A percentile compares a stretch with the other conserved stretches of the same genome.
These are phyloP conservation scores for Muraenolepis orangiensis DNA, from an alignment of 2,797 vertebrate species.

Conservation along the genomic window DNA sequence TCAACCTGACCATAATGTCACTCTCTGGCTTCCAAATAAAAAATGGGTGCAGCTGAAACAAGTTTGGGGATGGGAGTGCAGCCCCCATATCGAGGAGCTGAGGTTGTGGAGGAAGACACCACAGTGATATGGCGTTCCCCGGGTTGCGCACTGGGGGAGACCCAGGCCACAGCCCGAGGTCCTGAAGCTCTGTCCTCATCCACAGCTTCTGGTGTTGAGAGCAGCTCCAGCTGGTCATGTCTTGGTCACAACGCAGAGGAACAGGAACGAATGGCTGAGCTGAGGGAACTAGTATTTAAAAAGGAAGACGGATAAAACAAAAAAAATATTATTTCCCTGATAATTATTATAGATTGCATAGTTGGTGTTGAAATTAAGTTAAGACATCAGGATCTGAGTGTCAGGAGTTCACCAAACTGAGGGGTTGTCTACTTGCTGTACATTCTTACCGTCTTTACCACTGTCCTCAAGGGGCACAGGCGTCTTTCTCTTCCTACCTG, in stretches of 20 bases:
- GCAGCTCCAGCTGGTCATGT: constrained; percentile 24
- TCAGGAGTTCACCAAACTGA: too few species aligned
- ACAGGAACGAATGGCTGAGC: too few species aligned
- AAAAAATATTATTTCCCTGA: too few species aligned
- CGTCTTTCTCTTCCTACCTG: too few species aligned
- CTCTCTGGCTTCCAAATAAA: constrained; percentile 34
- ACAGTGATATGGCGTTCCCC: constrained; percentile 22
- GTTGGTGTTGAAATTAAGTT: too few species aligned
- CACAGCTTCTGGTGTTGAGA: constrained; percentile 13
- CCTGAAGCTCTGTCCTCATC: constrained; percentile 25
- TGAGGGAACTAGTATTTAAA: too few species aligned
- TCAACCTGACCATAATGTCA: constrained; percentile 22
- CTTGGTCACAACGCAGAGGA: constrained; percentile 8
- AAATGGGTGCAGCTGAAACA: constrained; percentile 32
- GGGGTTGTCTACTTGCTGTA: too few species aligned
- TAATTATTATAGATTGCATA: too few species aligned
- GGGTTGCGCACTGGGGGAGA: constrained; percentile 4
- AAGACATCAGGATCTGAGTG: too few species aligned
- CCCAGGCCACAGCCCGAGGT: constrained; percentile 24
- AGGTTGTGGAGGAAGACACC: constrained; percentile 21
- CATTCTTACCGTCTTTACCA: too few species aligned
- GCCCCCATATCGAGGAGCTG: constrained; percentile 16
- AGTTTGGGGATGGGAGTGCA: constrained; percentile 18
- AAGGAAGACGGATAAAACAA: too few species aligned
- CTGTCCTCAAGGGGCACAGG: too few species aligned